These are phyloP conservation scores for Amphibalanus amphitrite DNA, from an alignment of 1,140 invertebrate species.

Conservation along the genomic window DNA sequence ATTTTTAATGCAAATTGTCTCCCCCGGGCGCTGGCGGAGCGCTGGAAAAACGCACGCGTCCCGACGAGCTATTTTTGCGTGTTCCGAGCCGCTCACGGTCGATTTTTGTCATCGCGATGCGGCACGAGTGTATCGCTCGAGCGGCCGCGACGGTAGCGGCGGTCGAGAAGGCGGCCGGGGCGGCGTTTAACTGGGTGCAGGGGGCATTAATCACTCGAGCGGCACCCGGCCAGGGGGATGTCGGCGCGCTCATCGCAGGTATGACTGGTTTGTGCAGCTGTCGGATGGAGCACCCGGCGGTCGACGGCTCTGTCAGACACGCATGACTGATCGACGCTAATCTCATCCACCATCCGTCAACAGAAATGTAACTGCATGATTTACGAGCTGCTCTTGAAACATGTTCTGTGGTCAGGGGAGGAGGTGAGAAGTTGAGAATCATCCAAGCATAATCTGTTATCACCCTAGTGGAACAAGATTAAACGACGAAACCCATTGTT, in stretches of 20 bases:
- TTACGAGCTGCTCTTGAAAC: too few species aligned
- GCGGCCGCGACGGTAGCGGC: too few species aligned
- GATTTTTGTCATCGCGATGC: background rate
- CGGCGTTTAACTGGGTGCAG: background rate
- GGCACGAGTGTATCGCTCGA: too few species aligned
- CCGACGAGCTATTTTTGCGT: background rate
- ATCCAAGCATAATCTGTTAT: too few species aligned
- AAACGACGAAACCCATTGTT: too few species aligned
- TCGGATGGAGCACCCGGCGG: background rate
- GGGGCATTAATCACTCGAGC: background rate
- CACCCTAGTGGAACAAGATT: too few species aligned
- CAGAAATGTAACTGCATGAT: too few species aligned
- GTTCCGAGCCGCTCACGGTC: background rate
- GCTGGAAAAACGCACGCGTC: background rate
- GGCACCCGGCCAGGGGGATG: background rate
- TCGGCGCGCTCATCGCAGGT: background rate
- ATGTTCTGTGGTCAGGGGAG: too few species aligned
- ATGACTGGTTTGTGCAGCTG: background rate
- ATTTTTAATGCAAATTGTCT: conserved; percentile 1
- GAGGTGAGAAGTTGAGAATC: too few species aligned
- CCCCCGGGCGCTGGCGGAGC: background rate
- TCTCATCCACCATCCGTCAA: background rate
- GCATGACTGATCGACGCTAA: background rate
- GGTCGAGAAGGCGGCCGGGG: too few species aligned
- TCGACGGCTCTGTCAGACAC: too few species aligned